phyloP scores from a whole-genome alignment of 1,140 invertebrate species.

The Papilio machaon region DNA sequence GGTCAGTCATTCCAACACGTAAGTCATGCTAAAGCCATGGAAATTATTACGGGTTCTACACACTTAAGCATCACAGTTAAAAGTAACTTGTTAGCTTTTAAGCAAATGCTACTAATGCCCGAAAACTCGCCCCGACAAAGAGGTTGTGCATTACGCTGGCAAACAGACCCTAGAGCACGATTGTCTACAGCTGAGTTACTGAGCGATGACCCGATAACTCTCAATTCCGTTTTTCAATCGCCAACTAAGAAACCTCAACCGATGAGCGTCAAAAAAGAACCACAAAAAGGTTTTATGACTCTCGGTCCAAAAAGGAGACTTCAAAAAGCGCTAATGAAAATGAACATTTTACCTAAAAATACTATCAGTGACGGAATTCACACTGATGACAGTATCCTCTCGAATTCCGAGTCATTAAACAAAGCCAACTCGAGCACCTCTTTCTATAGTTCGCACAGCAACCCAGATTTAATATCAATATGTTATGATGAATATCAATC shows the following conservation, averaged over 20 bases:
- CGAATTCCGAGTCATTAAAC: conserved; percentile 77
- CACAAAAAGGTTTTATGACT: conserved; percentile 93
- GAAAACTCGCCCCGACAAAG: conserved; percentile 90
- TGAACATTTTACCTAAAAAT: conserved; percentile 95
- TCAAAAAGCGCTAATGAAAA: conserved; percentile 94
- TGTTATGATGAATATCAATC: conserved; percentile 89
- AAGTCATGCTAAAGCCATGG: conserved; percentile 93
- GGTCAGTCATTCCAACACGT: conserved; percentile 97
- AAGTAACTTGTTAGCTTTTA: conserved; percentile 94
- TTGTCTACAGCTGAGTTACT: conserved; percentile 84
- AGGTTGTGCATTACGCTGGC: conserved; percentile 83
- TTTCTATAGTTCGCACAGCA: conserved; percentile 93
- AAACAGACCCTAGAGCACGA: conserved; percentile 85
- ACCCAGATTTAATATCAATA: conserved; percentile 93
- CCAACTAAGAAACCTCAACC: conserved; percentile 91
- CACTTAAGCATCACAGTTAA: conserved; percentile 98
- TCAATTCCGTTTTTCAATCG: conserved; percentile 92
- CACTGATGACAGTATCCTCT: conserved; percentile 82
- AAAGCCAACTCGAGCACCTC: conserved; percentile 76
- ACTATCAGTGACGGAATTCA: conserved; percentile 86
- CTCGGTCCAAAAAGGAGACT: conserved; percentile 91
- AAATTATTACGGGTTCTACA: conserved; percentile 95
- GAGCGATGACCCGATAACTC: conserved; percentile 90
- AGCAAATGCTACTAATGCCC: conserved; percentile 93
- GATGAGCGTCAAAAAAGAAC: conserved; percentile 86